Evolutionary conservation across 2,797 vertebrate species (phyloP).

Genomic region (Rhinogobio ventralis): DNA sequence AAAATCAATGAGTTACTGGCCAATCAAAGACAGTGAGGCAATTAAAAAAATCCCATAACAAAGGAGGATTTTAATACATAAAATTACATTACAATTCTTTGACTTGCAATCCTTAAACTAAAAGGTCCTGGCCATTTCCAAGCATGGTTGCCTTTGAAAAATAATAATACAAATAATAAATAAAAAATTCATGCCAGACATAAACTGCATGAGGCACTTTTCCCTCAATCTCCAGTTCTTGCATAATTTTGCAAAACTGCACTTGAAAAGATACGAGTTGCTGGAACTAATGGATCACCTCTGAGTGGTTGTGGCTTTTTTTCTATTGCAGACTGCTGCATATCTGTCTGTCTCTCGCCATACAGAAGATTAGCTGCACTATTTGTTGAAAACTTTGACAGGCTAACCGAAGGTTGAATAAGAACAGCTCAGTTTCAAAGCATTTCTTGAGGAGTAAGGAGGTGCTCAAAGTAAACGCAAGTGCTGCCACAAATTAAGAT

Average conservation of each 20-base stretch:
- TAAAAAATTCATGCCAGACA: neutral
- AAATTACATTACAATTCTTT: constrained; percentile 17
- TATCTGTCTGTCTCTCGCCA: neutral
- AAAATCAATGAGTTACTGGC: constrained; percentile 14
- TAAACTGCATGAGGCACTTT: neutral
- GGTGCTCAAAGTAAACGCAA: neutral
- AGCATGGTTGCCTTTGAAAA: constrained; percentile 37
- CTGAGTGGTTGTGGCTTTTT: neutral
- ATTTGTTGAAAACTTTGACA: neutral
- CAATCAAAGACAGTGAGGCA: constrained; percentile 4
- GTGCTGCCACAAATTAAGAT: neutral
- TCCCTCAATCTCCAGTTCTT: neutral
- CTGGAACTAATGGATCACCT: constrained; percentile 13
- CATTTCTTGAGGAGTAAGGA: neutral
- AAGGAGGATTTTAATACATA: constrained; percentile 26
- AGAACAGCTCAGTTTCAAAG: neutral
- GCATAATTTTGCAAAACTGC: neutral
- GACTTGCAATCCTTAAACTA: neutral
- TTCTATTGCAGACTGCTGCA: too few species aligned
- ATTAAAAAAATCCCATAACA: constrained; percentile 19
- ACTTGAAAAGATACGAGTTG: neutral
- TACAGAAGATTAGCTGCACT: neutral
- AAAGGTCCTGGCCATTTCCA: constrained; percentile 11
- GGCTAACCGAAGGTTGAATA: neutral
- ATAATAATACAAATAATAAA: constrained; percentile 30